Percentiles rank a stretch among this genome's conserved stretches.
Evolutionary conservation across 2,888 invertebrate species (phyloP).

Genomic region (Epirrhoe tristata): DNA sequence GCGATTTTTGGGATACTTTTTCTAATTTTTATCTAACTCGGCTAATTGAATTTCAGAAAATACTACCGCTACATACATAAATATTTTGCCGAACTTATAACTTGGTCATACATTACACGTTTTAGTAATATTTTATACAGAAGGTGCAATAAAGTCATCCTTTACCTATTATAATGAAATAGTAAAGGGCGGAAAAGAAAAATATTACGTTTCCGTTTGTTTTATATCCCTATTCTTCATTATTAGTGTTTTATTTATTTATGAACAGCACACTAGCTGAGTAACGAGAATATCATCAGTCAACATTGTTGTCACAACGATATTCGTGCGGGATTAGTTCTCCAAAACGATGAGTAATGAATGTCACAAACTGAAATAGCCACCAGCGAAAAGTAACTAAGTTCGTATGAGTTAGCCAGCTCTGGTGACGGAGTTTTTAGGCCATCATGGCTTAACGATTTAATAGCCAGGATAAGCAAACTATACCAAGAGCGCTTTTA

Average conservation of each 20-base stretch:
- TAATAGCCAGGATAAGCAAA: too few species aligned
- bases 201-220: neutral
- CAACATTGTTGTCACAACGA: neutral
- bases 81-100: neutral
- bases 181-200: slow-evolving; percentile 9
- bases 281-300: neutral
- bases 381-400: neutral
- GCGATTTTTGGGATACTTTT: too few species aligned
- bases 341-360: neutral
- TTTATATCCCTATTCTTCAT: neutral
- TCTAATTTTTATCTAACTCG: too few species aligned
- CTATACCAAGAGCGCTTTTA: too few species aligned
- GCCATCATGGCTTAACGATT: too few species aligned
- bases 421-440: too few species aligned
- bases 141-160: slow-evolving; percentile 31
- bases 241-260: neutral
- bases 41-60: too few species aligned
- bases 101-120: neutral
- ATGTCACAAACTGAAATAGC: neutral
- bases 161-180: slow-evolving; percentile 34
- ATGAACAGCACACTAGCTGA: neutral
- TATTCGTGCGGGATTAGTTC: neutral
- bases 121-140: neutral
- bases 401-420: too few species aligned
- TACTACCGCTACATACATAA: neutral